A percentile compares a stretch with the other conserved stretches of the same genome.
phyloP scores from a whole-genome alignment of 2,888 invertebrate genomes.

The Campoletis raptor region DNA sequence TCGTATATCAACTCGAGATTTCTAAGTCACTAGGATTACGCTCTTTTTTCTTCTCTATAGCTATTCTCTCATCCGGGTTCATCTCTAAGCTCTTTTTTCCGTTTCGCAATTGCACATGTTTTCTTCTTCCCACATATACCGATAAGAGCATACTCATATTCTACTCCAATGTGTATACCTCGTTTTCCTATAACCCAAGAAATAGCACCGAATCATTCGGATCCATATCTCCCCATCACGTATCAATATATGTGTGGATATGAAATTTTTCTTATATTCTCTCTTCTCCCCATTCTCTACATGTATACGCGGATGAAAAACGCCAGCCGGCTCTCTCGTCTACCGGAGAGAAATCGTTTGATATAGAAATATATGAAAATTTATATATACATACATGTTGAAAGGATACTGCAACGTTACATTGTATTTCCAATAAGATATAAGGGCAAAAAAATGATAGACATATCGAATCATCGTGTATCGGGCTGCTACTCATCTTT shows the following conservation, averaged over 20 bases:
- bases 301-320: not conserved
- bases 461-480: conserved; percentile 8
- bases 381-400: conserved; percentile 2
- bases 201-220: conserved; percentile 25
- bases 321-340: not conserved
- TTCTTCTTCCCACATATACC: conserved; percentile 1
- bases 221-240: not conserved
- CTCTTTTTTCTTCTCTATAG: conserved; percentile 22
- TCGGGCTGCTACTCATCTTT: not conserved
- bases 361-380: conserved; percentile 2
- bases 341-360: not conserved
- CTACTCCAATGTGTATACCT: not conserved
- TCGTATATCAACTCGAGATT: conserved; percentile 38
- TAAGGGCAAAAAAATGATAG: not conserved
- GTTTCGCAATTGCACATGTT: conserved; percentile 17
- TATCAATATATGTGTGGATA: conserved; percentile 4
- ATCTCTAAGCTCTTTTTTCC: conserved; percentile 39
- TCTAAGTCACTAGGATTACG: conserved; percentile 47
- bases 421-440: conserved; percentile 38
- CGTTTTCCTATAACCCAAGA: conserved; percentile 2
- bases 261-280: conserved; percentile 1
- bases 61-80: not conserved
- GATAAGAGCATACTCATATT: conserved; percentile 17
- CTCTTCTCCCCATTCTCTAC: not conserved
- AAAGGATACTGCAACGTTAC: not conserved